phyloP scores from a whole-genome alignment of 2,113 vertebrate species.

The Nothoprocta pentlandii region DNA sequence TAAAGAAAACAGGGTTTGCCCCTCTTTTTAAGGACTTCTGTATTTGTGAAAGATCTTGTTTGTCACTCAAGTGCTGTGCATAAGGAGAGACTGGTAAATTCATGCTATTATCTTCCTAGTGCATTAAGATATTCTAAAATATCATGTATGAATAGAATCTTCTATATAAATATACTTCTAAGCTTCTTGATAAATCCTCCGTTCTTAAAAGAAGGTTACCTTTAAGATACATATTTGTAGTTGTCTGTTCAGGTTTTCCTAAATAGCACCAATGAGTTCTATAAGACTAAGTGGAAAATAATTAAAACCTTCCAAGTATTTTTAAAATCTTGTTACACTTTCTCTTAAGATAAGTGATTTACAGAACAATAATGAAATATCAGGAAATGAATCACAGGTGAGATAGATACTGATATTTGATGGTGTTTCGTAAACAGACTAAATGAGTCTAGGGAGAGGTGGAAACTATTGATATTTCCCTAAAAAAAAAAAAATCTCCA shows the following conservation, averaged over 20 bases:
- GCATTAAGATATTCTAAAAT: background rate
- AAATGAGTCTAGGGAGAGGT: conserved; percentile 49
- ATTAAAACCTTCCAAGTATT: background rate
- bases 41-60: background rate
- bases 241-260: background rate
- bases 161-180: background rate
- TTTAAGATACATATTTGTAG: background rate
- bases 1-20: background rate
- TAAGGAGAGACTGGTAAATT: background rate
- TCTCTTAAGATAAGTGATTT: conserved; percentile 34
- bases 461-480: conserved; percentile 43
- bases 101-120: background rate
- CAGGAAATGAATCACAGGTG: conserved; percentile 48
- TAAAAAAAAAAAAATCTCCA: conserved; percentile 4
- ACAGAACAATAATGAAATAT: conserved; percentile 52
- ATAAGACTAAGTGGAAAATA: background rate
- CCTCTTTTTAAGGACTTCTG: background rate
- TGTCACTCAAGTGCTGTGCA: background rate
- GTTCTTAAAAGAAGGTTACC: background rate
- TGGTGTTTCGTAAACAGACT: conserved; percentile 57
- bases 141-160: background rate
- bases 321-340: background rate
- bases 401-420: conserved; percentile 24
- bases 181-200: background rate
- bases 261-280: background rate